These are phyloP conservation scores for Ochotona princeps DNA, from an alignment of 2,113 vertebrate species.

Conservation along the genomic window DNA sequence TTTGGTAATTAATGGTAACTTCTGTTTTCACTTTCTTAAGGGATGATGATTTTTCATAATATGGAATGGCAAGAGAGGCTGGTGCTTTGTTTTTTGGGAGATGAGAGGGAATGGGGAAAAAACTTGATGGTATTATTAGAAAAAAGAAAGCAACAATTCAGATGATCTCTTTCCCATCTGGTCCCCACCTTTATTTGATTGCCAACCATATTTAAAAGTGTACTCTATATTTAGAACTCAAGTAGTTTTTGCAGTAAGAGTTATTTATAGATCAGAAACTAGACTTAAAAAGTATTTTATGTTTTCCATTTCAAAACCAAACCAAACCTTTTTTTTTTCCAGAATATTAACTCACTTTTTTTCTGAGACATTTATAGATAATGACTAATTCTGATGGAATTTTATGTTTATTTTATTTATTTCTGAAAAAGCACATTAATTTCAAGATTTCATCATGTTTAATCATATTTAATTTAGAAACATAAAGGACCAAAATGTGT, in stretches of 20 bases:
- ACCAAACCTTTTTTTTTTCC: background rate
- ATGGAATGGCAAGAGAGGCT: background rate
- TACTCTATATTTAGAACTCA: background rate
- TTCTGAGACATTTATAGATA: slow-evolving; percentile 37
- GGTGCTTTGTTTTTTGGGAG: background rate
- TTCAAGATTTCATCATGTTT: slow-evolving; percentile 42
- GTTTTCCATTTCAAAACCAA: slow-evolving; percentile 28
- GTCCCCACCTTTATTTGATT: slow-evolving; percentile 5
- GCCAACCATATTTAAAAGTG: slow-evolving; percentile 47
- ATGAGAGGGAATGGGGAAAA: background rate
- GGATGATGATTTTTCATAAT: background rate
- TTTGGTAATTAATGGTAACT: slow-evolving; percentile 43
- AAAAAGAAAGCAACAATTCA: slow-evolving; percentile 38
- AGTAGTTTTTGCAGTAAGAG: slow-evolving; percentile 42
- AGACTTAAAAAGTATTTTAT: slow-evolving; percentile 47
- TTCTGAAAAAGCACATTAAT: slow-evolving; percentile 48
- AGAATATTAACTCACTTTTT: slow-evolving; percentile 39
- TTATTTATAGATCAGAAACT: slow-evolving; percentile 48
- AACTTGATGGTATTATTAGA: slow-evolving; percentile 50
- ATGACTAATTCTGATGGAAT: slow-evolving; percentile 50
- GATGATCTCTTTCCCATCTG: background rate
- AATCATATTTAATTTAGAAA: slow-evolving; percentile 58
- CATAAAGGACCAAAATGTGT: slow-evolving; percentile 38
- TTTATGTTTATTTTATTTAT: slow-evolving; percentile 47
- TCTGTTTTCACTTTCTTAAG: slow-evolving; percentile 57